Conservation (phyloP, 2,888 invertebrate species). For the Tiliacea citrago region DNA sequence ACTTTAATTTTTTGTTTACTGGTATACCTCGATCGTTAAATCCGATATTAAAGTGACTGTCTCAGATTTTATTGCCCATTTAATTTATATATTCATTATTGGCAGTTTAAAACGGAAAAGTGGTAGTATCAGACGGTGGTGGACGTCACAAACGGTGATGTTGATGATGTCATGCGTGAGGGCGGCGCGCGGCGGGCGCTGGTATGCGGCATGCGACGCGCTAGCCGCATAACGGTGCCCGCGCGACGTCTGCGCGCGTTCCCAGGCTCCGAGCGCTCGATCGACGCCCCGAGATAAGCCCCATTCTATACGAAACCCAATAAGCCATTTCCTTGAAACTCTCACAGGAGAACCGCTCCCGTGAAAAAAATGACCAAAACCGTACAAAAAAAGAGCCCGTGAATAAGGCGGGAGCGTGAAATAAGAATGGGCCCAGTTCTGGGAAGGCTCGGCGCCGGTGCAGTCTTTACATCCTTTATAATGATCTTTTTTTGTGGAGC, state of each 20-base stretch:
- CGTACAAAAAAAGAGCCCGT: constrained; percentile 83
- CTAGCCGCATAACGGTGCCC: constrained; percentile 78
- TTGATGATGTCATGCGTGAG: constrained; percentile 74
- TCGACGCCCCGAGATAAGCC: constrained; percentile 85
- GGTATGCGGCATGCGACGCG: constrained; percentile 65
- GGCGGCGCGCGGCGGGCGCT: constrained; percentile 58
- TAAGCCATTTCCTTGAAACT: constrained; percentile 89
- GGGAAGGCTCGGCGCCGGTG: constrained; percentile 89
- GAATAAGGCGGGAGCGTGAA: constrained; percentile 89
- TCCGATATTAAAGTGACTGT: constrained; percentile 64
- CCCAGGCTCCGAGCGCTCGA: constrained; percentile 81
- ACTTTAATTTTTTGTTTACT: constrained; percentile 54
- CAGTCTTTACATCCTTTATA: constrained; percentile 89
- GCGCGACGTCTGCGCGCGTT: constrained; percentile 75
- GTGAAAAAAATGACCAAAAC: constrained; percentile 85
- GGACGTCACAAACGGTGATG: constrained; percentile 72
- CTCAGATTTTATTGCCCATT: constrained; percentile 66
- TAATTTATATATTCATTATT: constrained; percentile 69
- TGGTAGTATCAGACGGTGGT: constrained; percentile 63
- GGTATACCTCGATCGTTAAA: constrained; percentile 61
- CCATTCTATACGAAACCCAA: constrained; percentile 88
- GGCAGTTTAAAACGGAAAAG: constrained; percentile 63
- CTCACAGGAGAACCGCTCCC: constrained; percentile 87
- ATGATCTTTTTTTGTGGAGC: constrained; percentile 87
- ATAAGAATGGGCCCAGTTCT: constrained; percentile 89